Evolutionary conservation across 2,797 vertebrate genomes (phyloP), one percentile per base, ranked within the genome.

Genomic region (Menidia menidia): DNA sequence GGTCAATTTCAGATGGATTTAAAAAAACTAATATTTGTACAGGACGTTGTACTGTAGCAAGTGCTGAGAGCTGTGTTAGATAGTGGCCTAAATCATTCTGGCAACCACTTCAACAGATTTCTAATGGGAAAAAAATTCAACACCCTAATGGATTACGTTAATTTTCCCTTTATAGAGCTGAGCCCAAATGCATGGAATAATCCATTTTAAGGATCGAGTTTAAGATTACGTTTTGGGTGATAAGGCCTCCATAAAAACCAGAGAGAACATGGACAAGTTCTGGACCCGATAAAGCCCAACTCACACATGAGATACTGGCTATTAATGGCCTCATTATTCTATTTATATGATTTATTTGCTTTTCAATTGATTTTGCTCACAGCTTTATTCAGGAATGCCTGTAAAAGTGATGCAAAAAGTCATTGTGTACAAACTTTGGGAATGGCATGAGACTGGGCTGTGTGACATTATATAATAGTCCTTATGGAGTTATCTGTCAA

Each of bases 1-100:
- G 71, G 73, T 84, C 77, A 73, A 81, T 81, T 87, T 84, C 41
- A 7, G 80, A 73, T 81, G 83, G 68, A 73, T 30, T 41, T 75
- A 16, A 62, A 66, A 25, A 56, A 86, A 30, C 35, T 73, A 39
- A 78, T 66, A 81, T 50, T 42, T 77, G 10, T 70, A 51, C 10
- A 59, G 60, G 68, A 71, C 67, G 67, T 64, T 84, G 48, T 75
- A 75, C 68, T 68, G 83, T 56, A 81, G 77, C 68, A 65, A 58
- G 50, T 77, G 77, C 66, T 74, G 57, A 18, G 42, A 69, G 56
- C 54, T 8, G 50, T 57, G 55, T 71, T 71, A 71, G 51, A 25
- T 32, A 73, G 58, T 59, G 59, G 66, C 35, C 51, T 55, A 47
- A 56, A 73, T 80, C 35, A 75, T 68, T 55, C 44, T 42, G 53